Base-by-base conservation (phyloP, 2,797 vertebrate genomes). In the Anableps anableps region DNA sequence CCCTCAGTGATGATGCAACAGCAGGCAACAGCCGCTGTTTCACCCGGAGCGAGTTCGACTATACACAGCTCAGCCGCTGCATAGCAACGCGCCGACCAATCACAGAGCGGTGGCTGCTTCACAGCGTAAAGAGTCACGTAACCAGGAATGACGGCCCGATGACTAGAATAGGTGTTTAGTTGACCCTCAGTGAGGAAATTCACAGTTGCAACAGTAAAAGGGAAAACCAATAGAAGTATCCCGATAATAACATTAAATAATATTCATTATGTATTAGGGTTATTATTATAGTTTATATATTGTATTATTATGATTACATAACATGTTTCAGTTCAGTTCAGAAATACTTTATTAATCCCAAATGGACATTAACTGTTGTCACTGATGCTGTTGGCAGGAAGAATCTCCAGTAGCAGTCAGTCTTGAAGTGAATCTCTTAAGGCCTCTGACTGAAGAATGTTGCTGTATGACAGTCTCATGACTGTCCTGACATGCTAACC, bases 1-100 rank as follows among this genome's bases (percentile, higher is more conserved):
- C 94, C 94, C 92, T 87, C 78, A 83, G 36, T 55, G 92, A 93
- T 93, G 95, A 93, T 96, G 96, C 95, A 96, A 96, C 89, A 91
- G 58, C 89, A 77, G 92, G 96, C 95, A 96, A 96, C 90, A 83
- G 72, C 70, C 53, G 81, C 82, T 62, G 38, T 85, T 84, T 88
- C 76, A 91, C 88, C 89, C 92, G 91, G 88, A 89, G 89, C 87
- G 76, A 74, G 84, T 87, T 87, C 21, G 71, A 45, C 73, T 89
- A 91, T 88, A 85, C 94, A 92, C 91, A 82, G 90, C 91, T 88
- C 87, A 91, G 87, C 78, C 80, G 91, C 90, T 90, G 90, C 94
- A 84, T 93, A 55, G 93, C 92, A 92, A 95, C 94, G 85, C 23
- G 9, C 43, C 79, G 78, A 8, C 94, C 92, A 94, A 95, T 93